These are phyloP conservation scores for Phocoena phocoena DNA, from an alignment of 2,113 vertebrate genomes.

Conservation along the genomic window DNA sequence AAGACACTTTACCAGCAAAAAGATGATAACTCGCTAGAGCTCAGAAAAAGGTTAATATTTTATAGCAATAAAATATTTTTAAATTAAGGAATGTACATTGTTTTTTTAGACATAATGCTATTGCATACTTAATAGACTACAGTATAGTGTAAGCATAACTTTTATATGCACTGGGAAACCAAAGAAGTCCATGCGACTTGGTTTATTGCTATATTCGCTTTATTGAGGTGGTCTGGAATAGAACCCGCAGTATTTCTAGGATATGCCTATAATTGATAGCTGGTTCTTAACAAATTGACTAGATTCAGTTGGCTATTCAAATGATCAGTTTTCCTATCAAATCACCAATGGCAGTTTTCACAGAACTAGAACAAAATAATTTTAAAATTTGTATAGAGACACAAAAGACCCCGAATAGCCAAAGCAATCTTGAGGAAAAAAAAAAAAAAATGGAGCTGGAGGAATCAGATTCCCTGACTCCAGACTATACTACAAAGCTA, in stretches of 20 bases:
- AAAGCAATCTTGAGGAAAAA: too few relatives aligned
- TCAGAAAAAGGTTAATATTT: neutral
- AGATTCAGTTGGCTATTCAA: neutral
- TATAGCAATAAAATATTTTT: neutral
- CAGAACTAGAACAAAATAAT: too few relatives aligned
- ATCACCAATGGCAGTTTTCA: too few relatives aligned
- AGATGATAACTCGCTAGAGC: neutral
- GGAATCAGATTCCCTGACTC: too few relatives aligned
- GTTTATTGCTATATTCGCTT: neutral
- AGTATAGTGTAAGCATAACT: neutral
- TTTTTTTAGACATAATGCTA: neutral
- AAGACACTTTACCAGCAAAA: neutral
- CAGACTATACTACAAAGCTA: too few relatives aligned
- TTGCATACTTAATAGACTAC: neutral
- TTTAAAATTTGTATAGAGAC: too few relatives aligned
- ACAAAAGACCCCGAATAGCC: too few relatives aligned
- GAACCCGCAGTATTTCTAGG: neutral
- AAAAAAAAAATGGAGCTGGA: too few relatives aligned
- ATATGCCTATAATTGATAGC: neutral
- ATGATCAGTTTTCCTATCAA: neutral
- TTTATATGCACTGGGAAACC: neutral
- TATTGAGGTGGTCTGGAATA: neutral
- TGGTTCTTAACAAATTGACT: neutral
- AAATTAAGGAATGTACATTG: neutral
- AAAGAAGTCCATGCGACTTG: neutral